Base-by-base conservation (phyloP, 2,888 invertebrate species). In the Sceliomorpha sp. region DNA sequence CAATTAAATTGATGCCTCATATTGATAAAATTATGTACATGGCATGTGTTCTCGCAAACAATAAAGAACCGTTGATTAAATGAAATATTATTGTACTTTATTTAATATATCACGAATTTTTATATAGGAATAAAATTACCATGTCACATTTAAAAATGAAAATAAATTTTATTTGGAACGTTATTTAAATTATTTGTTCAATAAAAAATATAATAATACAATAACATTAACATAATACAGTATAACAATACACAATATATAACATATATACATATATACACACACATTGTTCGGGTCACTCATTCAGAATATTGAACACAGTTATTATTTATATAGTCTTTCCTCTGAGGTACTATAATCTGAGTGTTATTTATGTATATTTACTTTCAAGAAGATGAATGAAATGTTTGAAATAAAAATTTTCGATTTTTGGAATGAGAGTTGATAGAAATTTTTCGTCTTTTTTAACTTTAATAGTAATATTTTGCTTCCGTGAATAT, bases 371-470 rank as follows among this genome's bases (percentile, higher is more conserved):
- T 9, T 37, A 34, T 10, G 13, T 10, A 34, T 34, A 12, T 13
- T 13, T 5, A 32, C 12, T 32, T 2, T 24, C 4, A 24, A 24
- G 24, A 24, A 24, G 3, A 24, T 24, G 9, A 10, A 44, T 8
- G 8, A 36, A 62, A 37, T 53, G 15, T 4, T 1, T 53, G 12
- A 62, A 62, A 20, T 62, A 63, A 40, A 63, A 55, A 14, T n/a
- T 2, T 34, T 63, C 63, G n/a, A 63, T 63, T 55, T 63, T 63
- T 10, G 55, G 63, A 20, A 63, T 47, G 7, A 55, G 10, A 0
- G 8, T 12, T 34, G 29, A 36, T n/a, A 63, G 14, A 62, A 62
- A 62, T 10, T 15, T 20, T 8, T 51, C 36, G 29, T 63, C 48
- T 32, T 15, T 55, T n/a, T 17, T 7, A 12, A 55, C n/a, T 27